Evolutionary conservation across 2,888 invertebrate species (phyloP), one percentile per base, ranked within the genome.

Genomic region (Dicycla oo): DNA sequence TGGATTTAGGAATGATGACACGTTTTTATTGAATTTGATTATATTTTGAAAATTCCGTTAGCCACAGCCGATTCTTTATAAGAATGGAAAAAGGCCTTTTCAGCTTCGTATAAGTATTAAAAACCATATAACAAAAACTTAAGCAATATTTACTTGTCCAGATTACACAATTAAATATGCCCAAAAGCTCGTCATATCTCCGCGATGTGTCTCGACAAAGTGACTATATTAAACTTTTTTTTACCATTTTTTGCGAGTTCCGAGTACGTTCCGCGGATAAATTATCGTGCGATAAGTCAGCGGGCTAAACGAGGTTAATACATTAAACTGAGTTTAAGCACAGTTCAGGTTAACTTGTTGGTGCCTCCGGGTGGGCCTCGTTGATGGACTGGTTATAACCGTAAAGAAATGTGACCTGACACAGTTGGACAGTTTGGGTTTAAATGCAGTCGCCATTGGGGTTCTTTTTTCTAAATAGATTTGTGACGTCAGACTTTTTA

Each of bases 271-370:
- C 81, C 81, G 83, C 85, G 90, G 91, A 94, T 93, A 94, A 95
- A 94, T 94, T 92, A 94, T 91, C 85, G 87, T 83, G 91, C 92
- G 94, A 94, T 95, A 95, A 94, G 89, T 94, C 92, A 90, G 84
- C 80, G 63, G 81, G 86, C 88, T 92, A 92, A 94, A 93, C 92
- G 93, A 94, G 94, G 93, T 92, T 94, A 93, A 94, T 93, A 94
- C 93, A 93, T 94, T 94, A 93, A 92, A 92, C 92, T 80, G 90
- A 92, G 93, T 92, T 94, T 93, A 92, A 92, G 88, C 91, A 86
- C 88, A 81, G 86, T 86, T 86, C 76, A 89, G 90, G 89, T 91
- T 87, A 88, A 91, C 87, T 91, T 89, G 86, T 84, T 80, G 80
- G 78, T 87, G 88, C 89, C 91, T 85, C 72, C 86, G 86, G 88